A percentile compares a stretch with the other conserved stretches of the same genome.
These are phyloP conservation scores for Menidia menidia DNA, from an alignment of 2,797 vertebrate species.

Conservation along the genomic window DNA sequence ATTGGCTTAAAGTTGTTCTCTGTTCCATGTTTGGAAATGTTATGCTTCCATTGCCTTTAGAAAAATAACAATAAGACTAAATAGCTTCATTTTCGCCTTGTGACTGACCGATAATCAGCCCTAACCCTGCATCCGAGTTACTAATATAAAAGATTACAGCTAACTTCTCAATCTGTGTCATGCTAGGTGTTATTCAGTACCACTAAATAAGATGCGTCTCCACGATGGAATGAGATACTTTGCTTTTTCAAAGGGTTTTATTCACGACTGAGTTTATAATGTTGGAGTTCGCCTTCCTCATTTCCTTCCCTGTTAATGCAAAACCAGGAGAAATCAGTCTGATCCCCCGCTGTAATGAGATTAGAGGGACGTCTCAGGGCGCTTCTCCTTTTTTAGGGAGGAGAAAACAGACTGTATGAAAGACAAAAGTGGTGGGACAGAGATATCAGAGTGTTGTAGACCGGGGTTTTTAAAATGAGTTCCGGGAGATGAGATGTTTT, in stretches of 20 bases:
- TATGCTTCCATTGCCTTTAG: too few relatives aligned
- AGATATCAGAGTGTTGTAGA: conserved; percentile 37
- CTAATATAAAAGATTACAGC: conserved; percentile 16
- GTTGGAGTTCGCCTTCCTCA: conserved; percentile 67
- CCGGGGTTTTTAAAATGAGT: conserved; percentile 40
- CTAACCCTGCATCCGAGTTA: too few relatives aligned
- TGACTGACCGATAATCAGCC: too few relatives aligned
- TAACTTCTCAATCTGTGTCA: conserved; percentile 27
- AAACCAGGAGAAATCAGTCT: conserved; percentile 69
- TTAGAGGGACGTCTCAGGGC: conserved; percentile 83
- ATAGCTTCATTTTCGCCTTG: too few relatives aligned
- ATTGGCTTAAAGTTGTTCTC: too few relatives aligned
- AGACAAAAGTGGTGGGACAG: conserved; percentile 70
- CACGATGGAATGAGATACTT: conserved; percentile 43
- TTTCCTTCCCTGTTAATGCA: conserved; percentile 48
- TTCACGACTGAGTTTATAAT: conserved; percentile 49
- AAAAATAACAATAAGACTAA: too few relatives aligned
- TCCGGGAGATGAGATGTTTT: conserved; percentile 45
- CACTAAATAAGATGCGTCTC: conserved; percentile 40
- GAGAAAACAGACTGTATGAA: conserved; percentile 70
- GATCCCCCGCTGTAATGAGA: conserved; percentile 79
- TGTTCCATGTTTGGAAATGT: too few relatives aligned
- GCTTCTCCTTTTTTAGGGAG: conserved; percentile 67
- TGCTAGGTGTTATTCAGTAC: conserved; percentile 59
- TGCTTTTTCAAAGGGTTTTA: conserved; percentile 51